These are phyloP conservation scores for Glaucopsyche alexis DNA, from an alignment of 2,888 invertebrate genomes.

Conservation along the genomic window DNA sequence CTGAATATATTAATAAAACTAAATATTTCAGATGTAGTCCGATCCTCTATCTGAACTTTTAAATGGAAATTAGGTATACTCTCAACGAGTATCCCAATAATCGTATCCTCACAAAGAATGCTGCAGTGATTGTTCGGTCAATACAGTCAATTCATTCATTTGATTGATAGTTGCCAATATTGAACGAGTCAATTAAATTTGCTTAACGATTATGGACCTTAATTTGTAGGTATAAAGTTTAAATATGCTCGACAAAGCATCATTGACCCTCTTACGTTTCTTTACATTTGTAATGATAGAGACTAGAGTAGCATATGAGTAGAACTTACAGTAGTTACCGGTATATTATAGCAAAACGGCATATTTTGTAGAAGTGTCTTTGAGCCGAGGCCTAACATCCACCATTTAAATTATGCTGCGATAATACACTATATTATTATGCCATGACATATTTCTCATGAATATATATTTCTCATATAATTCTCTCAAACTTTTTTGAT, in stretches of 20 bases:
- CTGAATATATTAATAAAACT: no score
- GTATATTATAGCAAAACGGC: no score
- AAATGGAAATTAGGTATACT: neutral
- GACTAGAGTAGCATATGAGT: no score
- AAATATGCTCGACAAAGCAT: neutral
- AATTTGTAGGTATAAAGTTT: neutral
- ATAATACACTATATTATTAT: no score
- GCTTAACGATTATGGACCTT: neutral
- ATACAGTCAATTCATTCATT: constrained; percentile 2
- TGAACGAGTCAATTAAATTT: neutral
- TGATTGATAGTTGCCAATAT: constrained; percentile 19
- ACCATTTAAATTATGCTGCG: no score
- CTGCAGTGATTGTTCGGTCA: constrained; percentile 14
- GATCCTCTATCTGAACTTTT: neutral
- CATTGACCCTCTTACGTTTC: neutral
- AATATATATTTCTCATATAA: no score
- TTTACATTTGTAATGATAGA: neutral
- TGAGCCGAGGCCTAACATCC: no score
- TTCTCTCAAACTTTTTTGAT: no score
- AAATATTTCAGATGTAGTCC: no score
- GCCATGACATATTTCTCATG: no score
- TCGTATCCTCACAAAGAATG: constrained; percentile 4
- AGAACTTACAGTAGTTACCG: no score
- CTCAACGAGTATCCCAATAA: constrained; percentile 4
- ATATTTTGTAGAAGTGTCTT: no score